These are phyloP conservation scores for Trogon surrucura DNA, from an alignment of 2,113 vertebrate genomes.

Conservation along the genomic window DNA sequence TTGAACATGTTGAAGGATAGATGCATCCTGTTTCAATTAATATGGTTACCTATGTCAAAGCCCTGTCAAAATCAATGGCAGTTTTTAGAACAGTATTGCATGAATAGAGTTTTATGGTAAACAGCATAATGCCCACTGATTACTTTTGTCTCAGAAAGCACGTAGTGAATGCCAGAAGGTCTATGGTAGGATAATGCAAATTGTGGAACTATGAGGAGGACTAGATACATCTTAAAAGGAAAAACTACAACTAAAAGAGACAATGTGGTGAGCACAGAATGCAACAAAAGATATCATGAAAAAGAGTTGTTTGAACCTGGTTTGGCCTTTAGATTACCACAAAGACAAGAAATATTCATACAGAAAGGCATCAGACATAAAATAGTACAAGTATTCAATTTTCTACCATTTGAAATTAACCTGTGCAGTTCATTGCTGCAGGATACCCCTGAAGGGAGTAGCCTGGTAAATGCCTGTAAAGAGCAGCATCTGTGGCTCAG, in stretches of 20 bases:
- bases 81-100: not conserved
- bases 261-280: not conserved
- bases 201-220: not conserved
- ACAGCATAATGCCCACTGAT: not conserved
- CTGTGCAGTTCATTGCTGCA: not conserved
- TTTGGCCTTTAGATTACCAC: not conserved
- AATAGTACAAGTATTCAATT: not conserved
- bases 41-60: not conserved
- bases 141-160: not conserved
- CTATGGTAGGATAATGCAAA: not conserved
- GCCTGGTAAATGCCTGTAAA: not conserved
- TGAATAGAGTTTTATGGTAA: not conserved
- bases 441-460: not conserved
- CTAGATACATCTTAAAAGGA: not conserved
- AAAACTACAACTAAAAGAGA: not conserved
- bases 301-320: not conserved
- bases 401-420: not conserved
- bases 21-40: not conserved
- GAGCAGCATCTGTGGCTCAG: not conserved
- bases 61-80: not conserved
- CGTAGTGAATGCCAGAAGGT: not conserved
- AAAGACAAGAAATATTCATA: not conserved
- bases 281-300: not conserved
- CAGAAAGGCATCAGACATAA: not conserved
- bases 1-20: not conserved